Evolutionary conservation across 2,113 vertebrate genomes (phyloP), one percentile per base, ranked within the genome.

Genomic region (Gallinago undulata): DNA sequence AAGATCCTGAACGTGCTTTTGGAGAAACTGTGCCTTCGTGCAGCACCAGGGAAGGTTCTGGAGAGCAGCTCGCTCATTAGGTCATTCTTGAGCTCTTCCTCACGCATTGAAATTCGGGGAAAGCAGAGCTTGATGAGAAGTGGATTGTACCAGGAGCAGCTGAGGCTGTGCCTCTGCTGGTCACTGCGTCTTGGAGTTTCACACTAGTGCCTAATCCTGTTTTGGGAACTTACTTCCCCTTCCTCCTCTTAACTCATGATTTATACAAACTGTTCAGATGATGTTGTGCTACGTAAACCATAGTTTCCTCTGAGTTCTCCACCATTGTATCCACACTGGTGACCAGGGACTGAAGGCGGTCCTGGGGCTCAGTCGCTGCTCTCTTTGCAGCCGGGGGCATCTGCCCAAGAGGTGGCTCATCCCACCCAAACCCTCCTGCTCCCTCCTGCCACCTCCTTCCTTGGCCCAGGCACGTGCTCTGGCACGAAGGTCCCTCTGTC

Each of bases 281-380:
- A 55, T 63, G 39, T 85, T 92, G 82, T 48, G 6, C 35, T 57
- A 68, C 19, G 28, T 53, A 70, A 84, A 78, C 78, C 69, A 56
- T 57, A 28, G 27, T 57, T 80, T 84, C 19, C 33, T 77, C 37
- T 1, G 9, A 24, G n/a, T 18, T 78, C 57, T 67, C 39, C 45
- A 50, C 68, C 0, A 0, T 18, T 81, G 30, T 4, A 19, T 51
- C 64, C 11, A 1, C 8, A 6, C 11, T 1, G 2, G 18, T 47
- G 53, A 59, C 1, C 30, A 47, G 63, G 59, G 73, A 9, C 3
- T 27, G 41, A 15, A 31, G 33, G 23, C 1, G 1, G 25, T 64
- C 5, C 35, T 39, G 66, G 33, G 55, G 55, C 55, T 87, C 53
- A 5, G 43, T 21, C 21, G 24, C 57, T 68, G 64, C 76, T 79